Conservation (phyloP, 2,113 vertebrate species). For the Peromyscus maniculatus region DNA sequence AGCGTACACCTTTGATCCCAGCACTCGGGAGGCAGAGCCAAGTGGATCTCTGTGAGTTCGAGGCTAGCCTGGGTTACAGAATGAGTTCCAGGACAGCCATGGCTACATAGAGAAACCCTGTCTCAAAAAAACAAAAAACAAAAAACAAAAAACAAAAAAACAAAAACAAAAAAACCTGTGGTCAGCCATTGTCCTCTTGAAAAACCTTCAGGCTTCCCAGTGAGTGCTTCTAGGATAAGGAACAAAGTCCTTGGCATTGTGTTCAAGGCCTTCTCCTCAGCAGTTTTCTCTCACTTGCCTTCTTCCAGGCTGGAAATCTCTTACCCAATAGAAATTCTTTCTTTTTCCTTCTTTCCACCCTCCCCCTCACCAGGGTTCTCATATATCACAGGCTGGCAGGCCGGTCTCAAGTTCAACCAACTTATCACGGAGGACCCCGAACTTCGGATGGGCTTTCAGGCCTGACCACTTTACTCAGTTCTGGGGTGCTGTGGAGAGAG, state of each 20-base stretch:
- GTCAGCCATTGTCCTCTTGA: neutral
- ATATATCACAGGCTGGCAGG: neutral
- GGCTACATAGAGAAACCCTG: too few relatives aligned
- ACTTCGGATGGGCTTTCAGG: too few relatives aligned
- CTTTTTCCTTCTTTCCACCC: rapidly evolving
- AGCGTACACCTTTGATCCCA: too few relatives aligned
- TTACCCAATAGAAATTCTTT: neutral
- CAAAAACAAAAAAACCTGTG: neutral
- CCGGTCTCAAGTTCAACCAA: neutral
- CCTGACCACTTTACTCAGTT: neutral
- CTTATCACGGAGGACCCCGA: neutral
- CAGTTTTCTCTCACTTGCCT: constrained; percentile 4
- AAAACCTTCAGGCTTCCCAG: neutral
- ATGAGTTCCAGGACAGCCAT: too few relatives aligned
- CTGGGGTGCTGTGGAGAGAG: too few relatives aligned
- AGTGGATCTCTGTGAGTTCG: too few relatives aligned
- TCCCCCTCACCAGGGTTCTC: neutral
- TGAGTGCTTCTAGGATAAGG: neutral
- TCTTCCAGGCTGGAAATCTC: constrained; percentile 43
- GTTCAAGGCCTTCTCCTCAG: neutral
- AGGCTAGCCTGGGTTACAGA: too few relatives aligned
- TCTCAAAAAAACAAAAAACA: too few relatives aligned
- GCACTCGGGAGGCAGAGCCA: too few relatives aligned
- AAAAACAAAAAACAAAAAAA: too few relatives aligned
- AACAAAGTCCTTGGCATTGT: constrained; percentile 23